phyloP scores from a whole-genome alignment of 2,113 vertebrate genomes.

The Dicentrarchus labrax region DNA sequence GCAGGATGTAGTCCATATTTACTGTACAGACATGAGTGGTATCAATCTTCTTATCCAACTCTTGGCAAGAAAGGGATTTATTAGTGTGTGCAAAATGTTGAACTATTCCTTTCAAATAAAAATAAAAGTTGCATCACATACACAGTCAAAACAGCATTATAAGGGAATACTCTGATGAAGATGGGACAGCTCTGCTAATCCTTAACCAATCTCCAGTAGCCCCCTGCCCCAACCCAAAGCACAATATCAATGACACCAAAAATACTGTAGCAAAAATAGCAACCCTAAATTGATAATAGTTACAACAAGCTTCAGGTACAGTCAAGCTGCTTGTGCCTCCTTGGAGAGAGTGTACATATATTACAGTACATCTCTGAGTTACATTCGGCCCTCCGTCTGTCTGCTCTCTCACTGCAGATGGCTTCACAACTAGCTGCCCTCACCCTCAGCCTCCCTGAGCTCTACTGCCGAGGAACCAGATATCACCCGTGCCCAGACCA shows the following conservation, averaged over 20 bases:
- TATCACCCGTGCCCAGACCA: constrained; percentile 65
- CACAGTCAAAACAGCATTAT: constrained; percentile 44
- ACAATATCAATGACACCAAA: constrained; percentile 74
- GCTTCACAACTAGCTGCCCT: constrained; percentile 78
- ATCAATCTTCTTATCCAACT: neutral
- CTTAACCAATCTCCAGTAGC: constrained; percentile 5
- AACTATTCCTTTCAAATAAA: constrained; percentile 6
- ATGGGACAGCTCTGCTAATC: constrained; percentile 52
- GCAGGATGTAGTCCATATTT: neutral
- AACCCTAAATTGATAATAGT: constrained; percentile 61
- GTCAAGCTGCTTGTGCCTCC: constrained; percentile 56
- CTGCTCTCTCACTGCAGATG: constrained; percentile 84
- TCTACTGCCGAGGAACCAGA: constrained; percentile 65
- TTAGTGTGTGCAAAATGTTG: neutral
- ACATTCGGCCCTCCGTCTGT: constrained; percentile 72
- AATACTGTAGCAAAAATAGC: constrained; percentile 78
- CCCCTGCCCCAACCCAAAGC: constrained; percentile 26
- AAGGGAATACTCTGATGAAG: constrained; percentile 28
- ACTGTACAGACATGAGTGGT: neutral
- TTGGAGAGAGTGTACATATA: constrained; percentile 50
- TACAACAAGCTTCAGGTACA: constrained; percentile 66
- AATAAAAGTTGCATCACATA: constrained; percentile 14
- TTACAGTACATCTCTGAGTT: constrained; percentile 69
- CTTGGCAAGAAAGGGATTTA: neutral
- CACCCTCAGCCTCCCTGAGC: constrained; percentile 59